Conservation (phyloP, 2,113 vertebrate genomes). For the Micronycteris hirsuta region DNA sequence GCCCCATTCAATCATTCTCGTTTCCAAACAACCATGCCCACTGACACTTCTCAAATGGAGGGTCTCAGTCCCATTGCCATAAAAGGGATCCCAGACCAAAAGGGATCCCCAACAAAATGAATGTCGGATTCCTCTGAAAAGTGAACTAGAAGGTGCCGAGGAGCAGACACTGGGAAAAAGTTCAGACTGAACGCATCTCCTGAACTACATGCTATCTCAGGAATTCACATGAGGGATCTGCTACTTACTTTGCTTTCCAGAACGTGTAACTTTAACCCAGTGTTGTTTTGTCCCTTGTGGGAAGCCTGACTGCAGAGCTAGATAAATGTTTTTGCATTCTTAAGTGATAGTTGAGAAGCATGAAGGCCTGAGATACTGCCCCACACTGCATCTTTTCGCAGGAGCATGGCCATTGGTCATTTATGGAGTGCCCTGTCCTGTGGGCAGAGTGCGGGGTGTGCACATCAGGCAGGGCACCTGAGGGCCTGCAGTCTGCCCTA, state of each 20-base stretch:
- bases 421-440: rapidly evolving
- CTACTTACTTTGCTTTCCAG: background rate
- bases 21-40: conserved; percentile 50
- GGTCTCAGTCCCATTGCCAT: background rate
- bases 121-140: background rate
- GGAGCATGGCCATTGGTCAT: too few relatives aligned
- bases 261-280: background rate
- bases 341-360: background rate
- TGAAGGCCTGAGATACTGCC: background rate
- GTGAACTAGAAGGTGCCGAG: background rate
- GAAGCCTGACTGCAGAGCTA: background rate
- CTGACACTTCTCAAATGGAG: conserved; percentile 43
- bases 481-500: rapidly evolving
- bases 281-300: background rate
- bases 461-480: background rate
- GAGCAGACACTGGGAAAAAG: background rate
- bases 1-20: conserved; percentile 48
- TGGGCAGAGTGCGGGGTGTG: background rate
- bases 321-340: background rate
- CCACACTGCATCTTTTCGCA: background rate
- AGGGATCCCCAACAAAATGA: background rate
- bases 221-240: background rate
- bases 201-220: background rate
- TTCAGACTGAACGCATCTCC: background rate
- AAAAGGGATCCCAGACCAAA: conserved; percentile 38